A percentile compares a stretch with the other conserved stretches of the same genome.
These are phyloP conservation scores for Phrynocephalus forsythii DNA, from an alignment of 2,797 vertebrate genomes.

Conservation along the genomic window DNA sequence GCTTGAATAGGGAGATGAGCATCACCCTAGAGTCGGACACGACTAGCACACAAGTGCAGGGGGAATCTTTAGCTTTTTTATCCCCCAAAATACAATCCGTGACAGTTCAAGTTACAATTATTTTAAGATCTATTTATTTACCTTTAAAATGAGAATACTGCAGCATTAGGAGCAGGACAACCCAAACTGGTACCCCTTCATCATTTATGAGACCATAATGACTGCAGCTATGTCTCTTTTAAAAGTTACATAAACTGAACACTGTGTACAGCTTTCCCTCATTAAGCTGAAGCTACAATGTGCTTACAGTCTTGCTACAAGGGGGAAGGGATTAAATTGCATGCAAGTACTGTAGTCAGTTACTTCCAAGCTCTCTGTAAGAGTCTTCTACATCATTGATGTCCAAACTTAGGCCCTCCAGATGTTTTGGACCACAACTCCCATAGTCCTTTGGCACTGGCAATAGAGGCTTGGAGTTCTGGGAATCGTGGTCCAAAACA, in stretches of 20 bases:
- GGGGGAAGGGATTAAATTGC: too few species aligned
- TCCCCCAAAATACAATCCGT: too few species aligned
- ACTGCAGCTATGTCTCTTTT: neutral
- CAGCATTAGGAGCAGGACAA: neutral
- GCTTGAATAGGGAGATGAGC: too few species aligned
- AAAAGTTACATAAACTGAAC: neutral
- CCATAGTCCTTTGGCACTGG: too few species aligned
- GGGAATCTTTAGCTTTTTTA: too few species aligned
- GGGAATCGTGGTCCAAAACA: too few species aligned
- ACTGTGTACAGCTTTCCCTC: neutral
- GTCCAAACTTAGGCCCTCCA: too few species aligned
- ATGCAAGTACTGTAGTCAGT: neutral
- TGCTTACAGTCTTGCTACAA: neutral
- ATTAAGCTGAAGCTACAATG: neutral
- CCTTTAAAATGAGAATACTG: neutral
- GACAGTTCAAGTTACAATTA: neutral
- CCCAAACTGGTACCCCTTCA: neutral
- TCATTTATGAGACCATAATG: neutral
- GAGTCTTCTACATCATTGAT: too few species aligned
- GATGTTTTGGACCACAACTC: too few species aligned
- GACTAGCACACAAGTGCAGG: too few species aligned
- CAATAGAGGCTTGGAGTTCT: too few species aligned
- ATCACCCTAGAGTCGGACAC: too few species aligned
- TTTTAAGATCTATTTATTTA: neutral
- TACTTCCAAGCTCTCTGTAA: neutral